A percentile compares a stretch with the other conserved stretches of the same genome.
Evolutionary conservation across 2,113 vertebrate genomes (phyloP).

Genomic region (Channa argus): DNA sequence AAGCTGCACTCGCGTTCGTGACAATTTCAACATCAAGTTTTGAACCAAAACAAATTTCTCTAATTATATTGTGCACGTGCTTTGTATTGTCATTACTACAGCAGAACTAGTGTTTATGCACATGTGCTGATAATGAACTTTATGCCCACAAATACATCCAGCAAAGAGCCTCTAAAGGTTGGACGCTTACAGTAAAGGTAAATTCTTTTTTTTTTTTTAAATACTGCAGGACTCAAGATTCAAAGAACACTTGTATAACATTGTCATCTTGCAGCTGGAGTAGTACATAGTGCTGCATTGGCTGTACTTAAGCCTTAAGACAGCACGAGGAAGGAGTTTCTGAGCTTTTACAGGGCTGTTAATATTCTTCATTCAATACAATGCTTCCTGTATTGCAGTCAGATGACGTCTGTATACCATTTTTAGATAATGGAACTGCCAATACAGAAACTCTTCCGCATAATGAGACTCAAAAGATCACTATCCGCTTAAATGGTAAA

Average conservation of each 20-base stretch:
- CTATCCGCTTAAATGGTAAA: slow-evolving; percentile 17
- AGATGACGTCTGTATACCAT: slow-evolving; percentile 1
- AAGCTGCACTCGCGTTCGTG: not conserved
- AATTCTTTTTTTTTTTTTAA: too few species aligned
- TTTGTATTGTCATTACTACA: not conserved
- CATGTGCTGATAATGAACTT: not conserved
- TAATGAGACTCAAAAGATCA: slow-evolving; percentile 60
- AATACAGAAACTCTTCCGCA: slow-evolving; percentile 25
- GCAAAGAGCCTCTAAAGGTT: not conserved
- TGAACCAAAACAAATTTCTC: not conserved
- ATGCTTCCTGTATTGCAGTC: slow-evolving; percentile 29
- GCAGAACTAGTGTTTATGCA: not conserved
- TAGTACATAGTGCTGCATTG: not conserved
- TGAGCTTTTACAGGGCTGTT: not conserved
- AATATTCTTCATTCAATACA: slow-evolving; percentile 24
- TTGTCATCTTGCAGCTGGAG: not conserved
- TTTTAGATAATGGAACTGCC: slow-evolving; percentile 36
- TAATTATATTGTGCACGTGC: not conserved
- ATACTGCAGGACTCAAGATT: too few species aligned
- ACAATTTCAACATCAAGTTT: not conserved
- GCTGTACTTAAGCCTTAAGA: not conserved
- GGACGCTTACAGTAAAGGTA: not conserved
- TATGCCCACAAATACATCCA: not conserved
- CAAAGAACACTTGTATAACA: too few species aligned
- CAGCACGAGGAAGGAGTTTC: not conserved